Conservation (phyloP, 2,113 vertebrate genomes). For the Labeo catla region DNA sequence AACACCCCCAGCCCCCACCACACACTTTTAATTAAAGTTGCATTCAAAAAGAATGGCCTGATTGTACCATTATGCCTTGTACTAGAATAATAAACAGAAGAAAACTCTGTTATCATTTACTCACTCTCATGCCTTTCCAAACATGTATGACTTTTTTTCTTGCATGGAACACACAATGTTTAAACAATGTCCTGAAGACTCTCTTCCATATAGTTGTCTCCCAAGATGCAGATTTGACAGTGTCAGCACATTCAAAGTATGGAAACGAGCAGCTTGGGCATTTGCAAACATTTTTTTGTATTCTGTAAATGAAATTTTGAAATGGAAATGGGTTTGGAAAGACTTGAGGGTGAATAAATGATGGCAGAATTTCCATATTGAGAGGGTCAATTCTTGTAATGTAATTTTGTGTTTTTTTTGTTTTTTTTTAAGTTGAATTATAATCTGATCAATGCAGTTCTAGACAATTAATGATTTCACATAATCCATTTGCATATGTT, state of each 20-base stretch:
- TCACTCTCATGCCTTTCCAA: too few relatives aligned
- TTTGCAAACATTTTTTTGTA: background rate
- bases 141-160: too few relatives aligned
- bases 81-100: too few relatives aligned
- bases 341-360: background rate
- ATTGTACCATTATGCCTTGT: background rate
- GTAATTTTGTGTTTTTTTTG: background rate
- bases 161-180: too few relatives aligned
- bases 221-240: too few relatives aligned
- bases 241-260: background rate
- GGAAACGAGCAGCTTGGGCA: background rate
- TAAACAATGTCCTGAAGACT: too few relatives aligned
- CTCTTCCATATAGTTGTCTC: too few relatives aligned
- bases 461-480: conserved; percentile 1
- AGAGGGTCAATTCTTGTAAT: background rate
- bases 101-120: too few relatives aligned
- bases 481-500: background rate
- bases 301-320: background rate
- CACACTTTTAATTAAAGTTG: background rate
- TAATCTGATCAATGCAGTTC: background rate
- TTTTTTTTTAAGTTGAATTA: background rate
- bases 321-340: background rate
- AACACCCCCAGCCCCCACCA: background rate
- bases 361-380: background rate
- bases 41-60: background rate